A percentile compares a stretch with the other conserved stretches of the same genome.
Conservation (phyloP, 2,888 invertebrate species). For the Cephonodes hylas region DNA sequence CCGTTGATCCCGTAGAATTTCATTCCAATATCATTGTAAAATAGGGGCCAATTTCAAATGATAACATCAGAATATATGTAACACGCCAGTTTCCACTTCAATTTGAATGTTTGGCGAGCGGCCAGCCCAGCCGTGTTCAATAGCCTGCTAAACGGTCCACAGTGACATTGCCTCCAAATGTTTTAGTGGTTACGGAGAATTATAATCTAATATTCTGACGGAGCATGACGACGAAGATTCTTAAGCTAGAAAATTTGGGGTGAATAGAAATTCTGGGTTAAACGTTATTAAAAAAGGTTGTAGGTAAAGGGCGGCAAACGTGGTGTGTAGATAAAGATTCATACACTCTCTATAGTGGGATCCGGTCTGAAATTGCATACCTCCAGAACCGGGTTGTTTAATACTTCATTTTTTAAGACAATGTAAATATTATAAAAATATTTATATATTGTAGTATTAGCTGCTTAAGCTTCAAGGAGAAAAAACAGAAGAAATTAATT, state of each 20-base stretch:
- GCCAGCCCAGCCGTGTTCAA: constrained; percentile 39
- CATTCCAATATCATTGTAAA: not conserved
- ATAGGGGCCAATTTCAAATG: not conserved
- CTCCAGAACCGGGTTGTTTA: no score
- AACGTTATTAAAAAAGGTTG: no score
- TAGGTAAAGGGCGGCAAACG: no score
- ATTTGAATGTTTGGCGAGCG: constrained; percentile 51
- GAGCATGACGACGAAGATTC: not conserved
- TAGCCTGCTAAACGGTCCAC: constrained; percentile 41
- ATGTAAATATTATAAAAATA: no score
- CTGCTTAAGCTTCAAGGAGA: no score
- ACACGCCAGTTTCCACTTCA: constrained; percentile 39
- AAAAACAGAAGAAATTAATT: not conserved
- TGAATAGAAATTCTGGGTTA: not conserved
- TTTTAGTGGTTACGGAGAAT: constrained; percentile 22
- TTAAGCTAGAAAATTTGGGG: not conserved
- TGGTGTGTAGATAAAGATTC: no score
- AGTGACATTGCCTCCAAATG: constrained; percentile 30
- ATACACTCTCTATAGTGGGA: no score
- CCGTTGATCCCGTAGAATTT: not conserved
- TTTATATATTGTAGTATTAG: no score
- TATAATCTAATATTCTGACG: constrained; percentile 2
- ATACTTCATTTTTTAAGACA: no score
- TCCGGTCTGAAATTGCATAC: no score
- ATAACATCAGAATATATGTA: constrained; percentile 26